Evolutionary conservation across 64 coral and sea anemone genomes (phyloP).

Genomic region (Stylophora pistillata): DNA sequence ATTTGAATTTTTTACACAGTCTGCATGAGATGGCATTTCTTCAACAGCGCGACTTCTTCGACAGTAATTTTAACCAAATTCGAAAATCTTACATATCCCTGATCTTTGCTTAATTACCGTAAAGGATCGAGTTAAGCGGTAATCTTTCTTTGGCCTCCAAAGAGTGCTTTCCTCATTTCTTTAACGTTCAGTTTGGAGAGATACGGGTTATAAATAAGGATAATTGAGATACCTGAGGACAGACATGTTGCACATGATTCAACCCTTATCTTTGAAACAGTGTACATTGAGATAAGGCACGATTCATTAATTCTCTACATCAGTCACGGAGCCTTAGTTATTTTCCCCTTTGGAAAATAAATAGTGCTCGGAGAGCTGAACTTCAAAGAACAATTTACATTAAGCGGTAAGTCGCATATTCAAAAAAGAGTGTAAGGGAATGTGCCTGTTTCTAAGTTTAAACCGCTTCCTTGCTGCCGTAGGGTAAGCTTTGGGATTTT

Average conservation of each 20-base stretch:
- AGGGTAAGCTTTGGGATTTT: too few species aligned
- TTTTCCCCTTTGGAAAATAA: not conserved
- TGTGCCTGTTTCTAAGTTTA: too few species aligned
- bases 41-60: not conserved
- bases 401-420: too few species aligned
- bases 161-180: not conserved
- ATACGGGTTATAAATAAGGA: not conserved
- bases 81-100: not conserved
- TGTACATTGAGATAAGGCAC: not conserved
- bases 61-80: not conserved
- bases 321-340: not conserved
- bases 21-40: not conserved
- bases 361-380: too few species aligned
- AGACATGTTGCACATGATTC: constrained; percentile 28
- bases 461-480: too few species aligned
- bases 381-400: too few species aligned
- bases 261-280: not conserved
- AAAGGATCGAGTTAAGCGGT: too few species aligned
- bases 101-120: too few species aligned
- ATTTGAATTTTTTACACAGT: not conserved
- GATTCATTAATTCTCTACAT: not conserved
- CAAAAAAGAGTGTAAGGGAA: too few species aligned
- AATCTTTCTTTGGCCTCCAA: too few species aligned
- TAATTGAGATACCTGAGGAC: not conserved
- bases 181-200: not conserved